Percentiles rank a stretch among this genome's conserved stretches.
These are phyloP conservation scores for Zeuzera pyrina DNA, from an alignment of 2,888 invertebrate genomes.

Conservation along the genomic window DNA sequence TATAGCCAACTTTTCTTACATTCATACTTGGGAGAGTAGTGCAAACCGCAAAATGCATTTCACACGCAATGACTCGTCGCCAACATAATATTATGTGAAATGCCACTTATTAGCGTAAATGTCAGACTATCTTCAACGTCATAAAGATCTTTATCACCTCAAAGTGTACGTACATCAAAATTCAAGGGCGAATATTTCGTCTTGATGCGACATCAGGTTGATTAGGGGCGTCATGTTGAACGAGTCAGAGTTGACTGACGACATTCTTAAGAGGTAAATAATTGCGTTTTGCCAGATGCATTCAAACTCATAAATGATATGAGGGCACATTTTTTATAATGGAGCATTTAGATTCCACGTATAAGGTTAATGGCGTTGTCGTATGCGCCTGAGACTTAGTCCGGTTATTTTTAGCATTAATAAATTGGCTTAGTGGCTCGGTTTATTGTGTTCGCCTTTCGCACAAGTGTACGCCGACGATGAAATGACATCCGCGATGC, in stretches of 20 bases:
- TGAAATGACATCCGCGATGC: constrained; percentile 25
- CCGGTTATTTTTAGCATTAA: constrained; percentile 69
- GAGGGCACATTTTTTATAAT: constrained; percentile 38
- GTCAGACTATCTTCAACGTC: constrained; percentile 12
- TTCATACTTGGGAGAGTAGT: constrained; percentile 32
- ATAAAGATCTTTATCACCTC: constrained; percentile 24
- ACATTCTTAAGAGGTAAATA: constrained; percentile 35
- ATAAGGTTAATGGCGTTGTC: constrained; percentile 64
- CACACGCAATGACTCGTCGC: constrained; percentile 41
- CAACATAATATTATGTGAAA: constrained; percentile 22
- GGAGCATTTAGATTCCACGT: constrained; percentile 47
- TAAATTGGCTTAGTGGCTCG: constrained; percentile 70
- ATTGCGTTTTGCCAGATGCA: constrained; percentile 34
- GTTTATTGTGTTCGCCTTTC: constrained; percentile 62
- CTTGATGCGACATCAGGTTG: constrained; percentile 16
- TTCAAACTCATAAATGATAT: constrained; percentile 17
- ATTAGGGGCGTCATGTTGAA: constrained; percentile 26
- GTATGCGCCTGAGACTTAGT: constrained; percentile 58
- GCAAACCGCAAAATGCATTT: constrained; percentile 52
- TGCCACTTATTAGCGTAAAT: constrained; percentile 28
- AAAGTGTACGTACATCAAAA: constrained; percentile 27
- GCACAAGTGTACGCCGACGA: constrained; percentile 37
- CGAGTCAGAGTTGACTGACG: constrained; percentile 22
- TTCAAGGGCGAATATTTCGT: constrained; percentile 29
- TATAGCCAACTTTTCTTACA: constrained; percentile 23